Evolutionary conservation across 2,888 invertebrate genomes (phyloP).

Genomic region (Drosophila nigritarsus): DNA sequence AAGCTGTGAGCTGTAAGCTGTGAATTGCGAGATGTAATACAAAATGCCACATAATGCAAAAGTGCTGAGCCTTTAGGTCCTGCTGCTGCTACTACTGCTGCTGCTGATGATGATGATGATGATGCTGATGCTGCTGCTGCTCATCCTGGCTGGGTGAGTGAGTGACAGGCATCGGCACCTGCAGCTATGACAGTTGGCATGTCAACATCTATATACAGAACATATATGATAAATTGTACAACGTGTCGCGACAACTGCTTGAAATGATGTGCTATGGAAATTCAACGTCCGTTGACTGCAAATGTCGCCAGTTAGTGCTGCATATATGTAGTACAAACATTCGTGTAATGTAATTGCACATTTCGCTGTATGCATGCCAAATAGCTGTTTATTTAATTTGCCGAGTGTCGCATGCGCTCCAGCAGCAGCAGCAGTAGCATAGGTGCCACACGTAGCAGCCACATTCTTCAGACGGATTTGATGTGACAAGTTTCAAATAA

Average conservation of each 20-base stretch:
- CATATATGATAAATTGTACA: conserved; percentile 71
- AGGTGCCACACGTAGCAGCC: conserved; percentile 31
- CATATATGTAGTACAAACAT: conserved; percentile 11
- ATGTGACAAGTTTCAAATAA: conserved; percentile 49
- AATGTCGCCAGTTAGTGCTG: conserved; percentile 20
- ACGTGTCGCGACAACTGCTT: conserved; percentile 53
- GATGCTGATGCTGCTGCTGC: not conserved
- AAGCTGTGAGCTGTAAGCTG: conserved; percentile 17
- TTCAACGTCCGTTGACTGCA: conserved; percentile 42
- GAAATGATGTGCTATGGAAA: conserved; percentile 70
- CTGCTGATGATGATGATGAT: not conserved
- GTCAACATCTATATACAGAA: conserved; percentile 39
- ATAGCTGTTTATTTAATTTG: conserved; percentile 76
- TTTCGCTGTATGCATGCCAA: conserved; percentile 64
- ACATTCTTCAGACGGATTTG: conserved; percentile 32
- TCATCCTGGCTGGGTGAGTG: conserved; percentile 4
- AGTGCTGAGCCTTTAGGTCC: conserved; percentile 25
- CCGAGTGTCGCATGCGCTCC: conserved; percentile 42
- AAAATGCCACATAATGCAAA: conserved; percentile 51
- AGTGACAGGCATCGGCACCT: conserved; percentile 32
- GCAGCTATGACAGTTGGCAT: conserved; percentile 46
- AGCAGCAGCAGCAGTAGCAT: conserved; percentile 3
- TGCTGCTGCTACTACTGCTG: conserved; percentile 2
- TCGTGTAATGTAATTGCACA: conserved; percentile 72
- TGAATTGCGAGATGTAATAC: conserved; percentile 29